Percentiles rank a stretch among this genome's conserved stretches.
Evolutionary conservation across 2,888 invertebrate genomes (phyloP).

Genomic region (Schizotus pectinicornis): DNA sequence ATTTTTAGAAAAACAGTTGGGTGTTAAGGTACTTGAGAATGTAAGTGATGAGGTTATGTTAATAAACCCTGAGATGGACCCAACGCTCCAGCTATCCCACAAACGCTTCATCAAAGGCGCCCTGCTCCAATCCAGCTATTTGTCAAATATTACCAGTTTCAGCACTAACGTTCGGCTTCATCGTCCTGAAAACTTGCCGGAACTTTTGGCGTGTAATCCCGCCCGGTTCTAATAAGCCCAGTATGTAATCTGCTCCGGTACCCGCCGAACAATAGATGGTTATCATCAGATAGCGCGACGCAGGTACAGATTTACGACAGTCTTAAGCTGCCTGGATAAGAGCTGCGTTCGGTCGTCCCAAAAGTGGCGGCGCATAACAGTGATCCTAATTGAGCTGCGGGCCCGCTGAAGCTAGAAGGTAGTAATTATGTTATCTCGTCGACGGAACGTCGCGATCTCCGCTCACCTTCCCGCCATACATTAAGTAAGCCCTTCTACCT

Average conservation of each 20-base stretch:
- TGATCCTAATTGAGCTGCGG: slow-evolving; percentile 51
- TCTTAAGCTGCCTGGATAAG: slow-evolving; percentile 43
- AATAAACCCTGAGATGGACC: too few species aligned
- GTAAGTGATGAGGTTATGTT: too few species aligned
- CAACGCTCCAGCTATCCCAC: too few species aligned
- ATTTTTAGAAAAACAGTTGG: too few species aligned
- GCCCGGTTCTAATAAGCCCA: slow-evolving; percentile 32
- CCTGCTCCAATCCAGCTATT: too few species aligned
- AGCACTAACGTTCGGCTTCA: slow-evolving; percentile 17
- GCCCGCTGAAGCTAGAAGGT: slow-evolving; percentile 27
- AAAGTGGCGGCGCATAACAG: slow-evolving; percentile 41
- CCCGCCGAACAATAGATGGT: slow-evolving; percentile 41
- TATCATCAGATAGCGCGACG: slow-evolving; percentile 37
- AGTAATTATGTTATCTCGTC: slow-evolving; percentile 54
- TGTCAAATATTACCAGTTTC: too few species aligned
- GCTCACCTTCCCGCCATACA: slow-evolving; percentile 52
- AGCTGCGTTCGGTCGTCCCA: slow-evolving; percentile 29
- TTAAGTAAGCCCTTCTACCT: slow-evolving; percentile 51
- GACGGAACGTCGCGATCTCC: slow-evolving; percentile 44
- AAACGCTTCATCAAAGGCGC: too few species aligned
- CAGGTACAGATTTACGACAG: slow-evolving; percentile 40
- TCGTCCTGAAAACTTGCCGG: slow-evolving; percentile 8
- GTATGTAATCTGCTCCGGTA: slow-evolving; percentile 38
- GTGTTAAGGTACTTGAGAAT: too few species aligned
- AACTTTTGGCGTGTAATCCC: slow-evolving; percentile 27